phyloP scores from a whole-genome alignment of 2,113 vertebrate species.

The Sceloporus undulatus region DNA sequence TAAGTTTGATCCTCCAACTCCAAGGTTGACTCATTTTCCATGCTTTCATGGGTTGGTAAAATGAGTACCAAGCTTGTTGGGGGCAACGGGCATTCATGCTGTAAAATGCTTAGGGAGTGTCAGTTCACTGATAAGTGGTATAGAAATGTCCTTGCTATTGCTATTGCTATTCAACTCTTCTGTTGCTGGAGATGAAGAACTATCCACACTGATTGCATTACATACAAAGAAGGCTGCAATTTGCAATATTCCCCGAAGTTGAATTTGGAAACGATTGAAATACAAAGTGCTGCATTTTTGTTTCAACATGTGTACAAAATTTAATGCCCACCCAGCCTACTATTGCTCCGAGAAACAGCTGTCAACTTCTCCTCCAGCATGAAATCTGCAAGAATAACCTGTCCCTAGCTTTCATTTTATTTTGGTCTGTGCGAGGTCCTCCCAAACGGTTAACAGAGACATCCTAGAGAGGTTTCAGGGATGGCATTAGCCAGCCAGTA shows the following conservation, averaged over 20 bases:
- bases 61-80: no score
- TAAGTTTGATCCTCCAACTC: no score
- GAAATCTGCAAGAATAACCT: not conserved
- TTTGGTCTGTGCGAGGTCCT: not conserved
- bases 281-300: no score
- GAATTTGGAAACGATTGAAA: not conserved
- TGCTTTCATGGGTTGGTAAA: no score
- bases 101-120: no score
- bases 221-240: not conserved
- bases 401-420: not conserved
- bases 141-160: no score
- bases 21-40: no score
- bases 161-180: no score
- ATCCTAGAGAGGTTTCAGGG: not conserved
- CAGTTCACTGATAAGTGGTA: no score
- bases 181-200: no score
- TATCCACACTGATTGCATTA: not conserved
- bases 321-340: not conserved
- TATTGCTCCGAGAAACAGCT: not conserved
- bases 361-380: not conserved
- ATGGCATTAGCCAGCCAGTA: no score
- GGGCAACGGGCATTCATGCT: no score
- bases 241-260: not conserved
- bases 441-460: not conserved
- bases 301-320: not conserved